Percentiles rank a stretch among this genome's conserved stretches.
phyloP scores from a whole-genome alignment of 2,888 invertebrate species.

The Podabrus alpinus region DNA sequence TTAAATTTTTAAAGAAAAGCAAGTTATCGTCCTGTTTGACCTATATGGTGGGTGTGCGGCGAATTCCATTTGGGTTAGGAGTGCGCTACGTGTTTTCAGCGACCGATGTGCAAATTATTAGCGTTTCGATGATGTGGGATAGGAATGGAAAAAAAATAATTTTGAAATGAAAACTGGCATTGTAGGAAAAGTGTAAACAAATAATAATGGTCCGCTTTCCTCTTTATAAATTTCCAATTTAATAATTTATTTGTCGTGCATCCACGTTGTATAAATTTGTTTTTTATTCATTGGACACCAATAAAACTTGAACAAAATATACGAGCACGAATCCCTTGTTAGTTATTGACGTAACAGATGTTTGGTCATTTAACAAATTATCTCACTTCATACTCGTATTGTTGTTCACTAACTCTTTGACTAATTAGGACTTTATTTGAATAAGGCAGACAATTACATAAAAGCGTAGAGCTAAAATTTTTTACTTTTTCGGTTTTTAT shows the following conservation, averaged over 20 bases:
- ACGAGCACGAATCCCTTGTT: constrained; percentile 13
- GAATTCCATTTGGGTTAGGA: too few species aligned
- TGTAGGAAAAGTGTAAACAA: not conserved
- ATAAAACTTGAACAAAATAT: constrained; percentile 1
- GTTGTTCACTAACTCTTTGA: not conserved
- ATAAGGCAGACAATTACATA: not conserved
- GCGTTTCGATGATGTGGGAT: too few species aligned
- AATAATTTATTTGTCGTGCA: not conserved
- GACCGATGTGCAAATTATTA: too few species aligned
- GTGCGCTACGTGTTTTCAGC: too few species aligned
- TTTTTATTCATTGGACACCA: not conserved
- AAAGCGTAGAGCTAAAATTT: not conserved
- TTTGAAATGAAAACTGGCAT: not conserved
- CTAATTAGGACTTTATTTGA: not conserved
- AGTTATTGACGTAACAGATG: constrained; percentile 31
- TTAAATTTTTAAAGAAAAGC: not conserved
- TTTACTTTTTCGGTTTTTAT: not conserved
- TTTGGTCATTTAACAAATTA: constrained; percentile 28
- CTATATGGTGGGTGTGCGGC: not conserved
- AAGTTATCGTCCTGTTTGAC: not conserved
- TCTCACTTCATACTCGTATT: not conserved
- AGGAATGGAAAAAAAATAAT: not conserved
- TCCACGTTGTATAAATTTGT: not conserved
- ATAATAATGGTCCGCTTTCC: not conserved
- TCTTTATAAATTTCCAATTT: not conserved